Evolutionary conservation across 2,797 vertebrate species (phyloP).

Genomic region (Aphelocoma californica): DNA sequence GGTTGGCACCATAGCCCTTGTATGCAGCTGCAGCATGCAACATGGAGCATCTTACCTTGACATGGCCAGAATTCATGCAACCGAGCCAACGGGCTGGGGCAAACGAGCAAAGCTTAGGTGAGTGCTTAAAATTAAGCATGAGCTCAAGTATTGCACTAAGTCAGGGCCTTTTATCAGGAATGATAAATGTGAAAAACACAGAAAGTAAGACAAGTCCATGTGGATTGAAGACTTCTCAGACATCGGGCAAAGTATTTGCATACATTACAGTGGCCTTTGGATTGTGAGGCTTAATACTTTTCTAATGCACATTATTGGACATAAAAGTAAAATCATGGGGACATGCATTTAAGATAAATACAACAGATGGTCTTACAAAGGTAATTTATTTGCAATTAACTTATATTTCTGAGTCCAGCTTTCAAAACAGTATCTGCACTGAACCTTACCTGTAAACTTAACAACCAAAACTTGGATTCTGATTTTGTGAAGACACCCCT

Average conservation of each 20-base stretch:
- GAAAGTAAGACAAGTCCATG: neutral
- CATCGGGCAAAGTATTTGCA: conserved; percentile 18
- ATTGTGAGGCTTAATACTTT: neutral
- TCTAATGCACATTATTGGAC: neutral
- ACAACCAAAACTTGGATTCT: neutral
- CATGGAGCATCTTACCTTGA: neutral
- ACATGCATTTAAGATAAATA: neutral
- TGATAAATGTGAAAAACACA: conserved; percentile 43
- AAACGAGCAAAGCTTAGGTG: neutral
- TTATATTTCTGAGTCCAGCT: neutral
- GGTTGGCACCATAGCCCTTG: neutral
- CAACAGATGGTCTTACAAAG: neutral
- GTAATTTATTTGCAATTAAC: neutral
- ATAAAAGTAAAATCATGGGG: neutral
- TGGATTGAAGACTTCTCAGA: neutral
- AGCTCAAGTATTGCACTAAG: neutral
- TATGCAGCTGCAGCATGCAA: neutral
- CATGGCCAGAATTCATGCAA: neutral
- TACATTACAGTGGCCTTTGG: conserved; percentile 22
- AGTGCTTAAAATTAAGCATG: conserved; percentile 6
- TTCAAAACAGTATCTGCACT: neutral
- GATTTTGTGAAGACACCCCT: neutral
- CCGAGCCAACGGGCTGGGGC: neutral
- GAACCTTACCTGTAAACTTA: neutral
- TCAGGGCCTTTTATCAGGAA: conserved; percentile 31